Conservation (phyloP, 2,797 vertebrate genomes). For the Galago senegalensis region DNA sequence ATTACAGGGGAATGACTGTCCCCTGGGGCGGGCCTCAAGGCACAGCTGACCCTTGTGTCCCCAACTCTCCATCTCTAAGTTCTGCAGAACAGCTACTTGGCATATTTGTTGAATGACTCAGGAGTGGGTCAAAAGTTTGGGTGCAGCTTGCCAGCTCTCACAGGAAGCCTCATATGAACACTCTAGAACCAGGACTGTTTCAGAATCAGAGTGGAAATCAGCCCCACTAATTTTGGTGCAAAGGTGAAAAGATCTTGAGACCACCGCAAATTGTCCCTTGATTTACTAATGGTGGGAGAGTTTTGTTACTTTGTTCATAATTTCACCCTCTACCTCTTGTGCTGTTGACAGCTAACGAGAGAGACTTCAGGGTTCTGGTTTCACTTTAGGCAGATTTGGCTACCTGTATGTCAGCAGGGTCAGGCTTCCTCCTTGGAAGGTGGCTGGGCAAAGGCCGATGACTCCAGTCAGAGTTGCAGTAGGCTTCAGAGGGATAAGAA, state of each 20-base stretch:
- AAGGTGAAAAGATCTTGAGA: not conserved
- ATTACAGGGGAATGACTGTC: not conserved
- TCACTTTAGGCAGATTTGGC: not conserved
- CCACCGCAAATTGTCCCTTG: not conserved
- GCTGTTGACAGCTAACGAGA: conserved; percentile 5
- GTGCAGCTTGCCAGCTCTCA: not conserved
- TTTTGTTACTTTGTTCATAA: conserved; percentile 10
- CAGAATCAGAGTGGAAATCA: not conserved
- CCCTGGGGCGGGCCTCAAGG: not conserved
- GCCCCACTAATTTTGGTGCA: not conserved
- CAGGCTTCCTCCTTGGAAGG: not conserved
- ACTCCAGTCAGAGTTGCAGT: not conserved
- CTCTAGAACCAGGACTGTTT: not conserved
- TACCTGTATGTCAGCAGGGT: too few species aligned
- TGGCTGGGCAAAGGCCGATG: not conserved
- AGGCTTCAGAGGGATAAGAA: conserved; percentile 6
- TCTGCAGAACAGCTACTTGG: not conserved
- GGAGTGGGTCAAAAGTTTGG: not conserved
- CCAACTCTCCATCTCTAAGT: not conserved
- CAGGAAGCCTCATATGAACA: not conserved
- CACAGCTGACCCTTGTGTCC: not conserved
- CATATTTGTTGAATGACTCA: not conserved
- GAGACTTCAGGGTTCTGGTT: not conserved
- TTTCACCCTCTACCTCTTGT: not conserved
- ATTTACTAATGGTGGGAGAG: not conserved